These are phyloP conservation scores for Apis laboriosa DNA, from an alignment of 1,140 invertebrate species.

Conservation along the genomic window DNA sequence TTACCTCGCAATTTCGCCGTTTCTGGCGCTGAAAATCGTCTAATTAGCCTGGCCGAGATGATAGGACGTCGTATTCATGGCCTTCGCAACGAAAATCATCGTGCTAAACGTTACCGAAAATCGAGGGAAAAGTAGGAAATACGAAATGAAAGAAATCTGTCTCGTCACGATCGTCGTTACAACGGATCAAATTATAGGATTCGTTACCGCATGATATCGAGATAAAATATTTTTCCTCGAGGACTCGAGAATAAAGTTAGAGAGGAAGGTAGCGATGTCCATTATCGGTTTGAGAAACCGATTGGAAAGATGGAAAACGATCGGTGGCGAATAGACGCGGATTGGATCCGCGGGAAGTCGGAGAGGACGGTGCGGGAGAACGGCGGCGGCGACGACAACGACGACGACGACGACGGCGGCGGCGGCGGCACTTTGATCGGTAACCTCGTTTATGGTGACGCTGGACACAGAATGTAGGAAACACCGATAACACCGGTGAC, in stretches of 20 bases:
- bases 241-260: not conserved
- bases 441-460: conserved; percentile 77
- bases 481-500: conserved; percentile 77
- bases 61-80: not conserved
- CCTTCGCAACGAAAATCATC: too few species aligned
- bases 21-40: conserved; percentile 24
- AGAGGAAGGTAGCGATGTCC: not conserved
- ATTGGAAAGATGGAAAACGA: not conserved
- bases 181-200: not conserved
- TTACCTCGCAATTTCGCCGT: conserved; percentile 34
- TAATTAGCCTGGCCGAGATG: conserved; percentile 5
- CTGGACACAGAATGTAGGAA: conserved; percentile 78
- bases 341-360: conserved; percentile 5
- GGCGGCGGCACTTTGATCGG: conserved; percentile 75
- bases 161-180: too few species aligned
- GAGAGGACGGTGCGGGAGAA: not conserved
- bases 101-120: too few species aligned
- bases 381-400: conserved; percentile 29
- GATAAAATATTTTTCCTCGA: not conserved
- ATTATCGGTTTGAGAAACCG: not conserved
- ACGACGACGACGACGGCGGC: conserved; percentile 40
- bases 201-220: not conserved
- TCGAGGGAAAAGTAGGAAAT: not conserved
- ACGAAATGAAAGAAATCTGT: too few species aligned
- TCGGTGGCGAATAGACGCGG: not conserved